Evolutionary conservation across 2,888 invertebrate genomes (phyloP).

Genomic region (Pammene fasciana): DNA sequence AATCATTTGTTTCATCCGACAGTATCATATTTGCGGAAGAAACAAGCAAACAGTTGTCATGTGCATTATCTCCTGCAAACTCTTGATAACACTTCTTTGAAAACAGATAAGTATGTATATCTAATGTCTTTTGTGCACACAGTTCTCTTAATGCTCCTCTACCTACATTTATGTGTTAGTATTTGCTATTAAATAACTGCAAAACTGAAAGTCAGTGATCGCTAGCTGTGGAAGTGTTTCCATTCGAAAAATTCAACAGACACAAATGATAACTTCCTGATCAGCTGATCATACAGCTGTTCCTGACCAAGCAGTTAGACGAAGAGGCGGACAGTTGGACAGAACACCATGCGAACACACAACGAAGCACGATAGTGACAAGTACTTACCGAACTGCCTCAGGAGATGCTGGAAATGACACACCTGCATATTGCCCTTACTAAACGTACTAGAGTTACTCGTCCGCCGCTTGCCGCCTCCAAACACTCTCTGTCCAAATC

Average conservation of each 20-base stretch:
- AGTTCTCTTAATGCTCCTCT: constrained; percentile 7
- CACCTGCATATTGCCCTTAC: constrained; percentile 80
- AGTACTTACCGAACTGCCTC: constrained; percentile 82
- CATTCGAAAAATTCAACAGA: constrained; percentile 1
- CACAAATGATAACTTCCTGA: constrained; percentile 1
- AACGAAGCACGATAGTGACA: constrained; percentile 52
- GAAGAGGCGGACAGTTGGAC: constrained; percentile 41
- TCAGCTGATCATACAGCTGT: constrained; percentile 13
- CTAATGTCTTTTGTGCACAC: constrained; percentile 14
- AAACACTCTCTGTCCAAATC: constrained; percentile 81
- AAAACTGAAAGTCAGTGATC: constrained; percentile 1
- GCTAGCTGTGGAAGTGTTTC: neutral
- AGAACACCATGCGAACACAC: constrained; percentile 43
- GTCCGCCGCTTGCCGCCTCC: constrained; percentile 65
- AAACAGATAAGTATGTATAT: constrained; percentile 20
- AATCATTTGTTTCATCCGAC: constrained; percentile 20
- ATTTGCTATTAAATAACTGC: neutral
- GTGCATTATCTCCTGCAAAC: constrained; percentile 29
- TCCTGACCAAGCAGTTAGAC: constrained; percentile 37
- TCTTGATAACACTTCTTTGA: constrained; percentile 23
- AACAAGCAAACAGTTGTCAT: constrained; percentile 34
- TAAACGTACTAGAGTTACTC: constrained; percentile 70
- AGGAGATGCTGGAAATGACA: constrained; percentile 84
- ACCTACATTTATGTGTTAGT: neutral
- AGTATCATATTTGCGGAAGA: constrained; percentile 32